These are phyloP conservation scores for Eunapius fragilis DNA, from an alignment of 37 sponge, comb jelly and placozoan genomes.

Conservation along the genomic window DNA sequence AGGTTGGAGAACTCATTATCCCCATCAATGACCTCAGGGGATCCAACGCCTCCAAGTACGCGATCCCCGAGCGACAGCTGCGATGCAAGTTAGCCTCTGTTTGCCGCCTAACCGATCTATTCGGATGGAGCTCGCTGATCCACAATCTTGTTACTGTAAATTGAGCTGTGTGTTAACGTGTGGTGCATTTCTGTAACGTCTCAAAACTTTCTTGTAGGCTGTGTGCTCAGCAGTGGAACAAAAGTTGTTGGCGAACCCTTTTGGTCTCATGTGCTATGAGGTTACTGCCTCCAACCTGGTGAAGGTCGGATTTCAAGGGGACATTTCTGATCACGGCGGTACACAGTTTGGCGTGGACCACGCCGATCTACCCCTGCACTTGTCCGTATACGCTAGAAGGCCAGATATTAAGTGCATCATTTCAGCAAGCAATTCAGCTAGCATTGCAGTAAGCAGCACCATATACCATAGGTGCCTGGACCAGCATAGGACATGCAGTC, in stretches of 20 bases:
- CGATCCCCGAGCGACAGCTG: slow-evolving; percentile 35
- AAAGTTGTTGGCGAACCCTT: slow-evolving; percentile 77
- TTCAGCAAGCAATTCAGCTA: slow-evolving; percentile 73
- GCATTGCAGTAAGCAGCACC: slow-evolving; percentile 59
- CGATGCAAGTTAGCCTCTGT: slow-evolving; percentile 88
- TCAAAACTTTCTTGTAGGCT: slow-evolving; percentile 61
- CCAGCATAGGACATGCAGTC: not conserved
- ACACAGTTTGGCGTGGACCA: slow-evolving; percentile 69
- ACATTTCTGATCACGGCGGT: slow-evolving; percentile 73
- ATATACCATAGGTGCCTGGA: too few relatives aligned
- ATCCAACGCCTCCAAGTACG: slow-evolving; percentile 34
- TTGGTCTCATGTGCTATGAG: slow-evolving; percentile 83
- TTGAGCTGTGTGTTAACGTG: not conserved
- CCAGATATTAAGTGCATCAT: slow-evolving; percentile 71
- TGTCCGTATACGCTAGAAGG: slow-evolving; percentile 74
- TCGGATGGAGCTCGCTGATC: slow-evolving; percentile 78
- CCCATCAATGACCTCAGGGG: slow-evolving; percentile 75
- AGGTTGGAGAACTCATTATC: slow-evolving; percentile 6
- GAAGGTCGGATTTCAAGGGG: slow-evolving; percentile 78
- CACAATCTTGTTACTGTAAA: slow-evolving; percentile 88
- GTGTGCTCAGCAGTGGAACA: slow-evolving; percentile 37
- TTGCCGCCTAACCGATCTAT: slow-evolving; percentile 76
- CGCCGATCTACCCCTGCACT: slow-evolving; percentile 73
- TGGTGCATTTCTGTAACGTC: not conserved
- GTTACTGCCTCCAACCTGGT: slow-evolving; percentile 86